These are phyloP conservation scores for Andrena bucephala DNA, from an alignment of 2,888 invertebrate species.

Conservation along the genomic window DNA sequence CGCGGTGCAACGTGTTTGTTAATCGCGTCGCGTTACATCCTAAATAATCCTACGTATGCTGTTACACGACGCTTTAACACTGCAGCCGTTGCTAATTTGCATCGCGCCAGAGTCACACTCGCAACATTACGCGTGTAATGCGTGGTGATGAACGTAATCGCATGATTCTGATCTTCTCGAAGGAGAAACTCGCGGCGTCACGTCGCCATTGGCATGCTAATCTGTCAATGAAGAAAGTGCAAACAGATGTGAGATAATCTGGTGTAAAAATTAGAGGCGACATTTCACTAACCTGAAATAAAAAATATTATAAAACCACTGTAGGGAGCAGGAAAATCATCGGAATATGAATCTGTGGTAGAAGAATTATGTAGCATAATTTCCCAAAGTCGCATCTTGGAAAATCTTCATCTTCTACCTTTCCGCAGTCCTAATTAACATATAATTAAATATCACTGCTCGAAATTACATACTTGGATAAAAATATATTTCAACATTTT, in stretches of 20 bases:
- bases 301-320: neutral
- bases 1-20: slow-evolving; percentile 56
- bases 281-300: neutral
- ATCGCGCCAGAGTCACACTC: slow-evolving; percentile 56
- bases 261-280: neutral
- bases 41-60: slow-evolving; percentile 65
- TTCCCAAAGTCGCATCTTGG: no score
- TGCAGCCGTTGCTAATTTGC: slow-evolving; percentile 58
- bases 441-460: no score
- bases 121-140: slow-evolving; percentile 45
- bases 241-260: neutral
- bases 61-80: slow-evolving; percentile 59
- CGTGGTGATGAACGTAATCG: slow-evolving; percentile 27
- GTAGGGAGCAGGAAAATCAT: no score
- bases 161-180: slow-evolving; percentile 40
- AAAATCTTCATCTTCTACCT: no score
- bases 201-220: neutral
- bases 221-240: neutral
- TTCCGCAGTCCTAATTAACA: no score
- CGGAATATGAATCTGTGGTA: no score
- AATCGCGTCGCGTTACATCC: slow-evolving; percentile 61
- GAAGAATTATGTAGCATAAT: no score
- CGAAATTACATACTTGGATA: no score
- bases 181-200: slow-evolving; percentile 6
- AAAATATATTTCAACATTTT: no score